Conservation (phyloP, 1,140 invertebrate species). For the Trichogramma pretiosum region DNA sequence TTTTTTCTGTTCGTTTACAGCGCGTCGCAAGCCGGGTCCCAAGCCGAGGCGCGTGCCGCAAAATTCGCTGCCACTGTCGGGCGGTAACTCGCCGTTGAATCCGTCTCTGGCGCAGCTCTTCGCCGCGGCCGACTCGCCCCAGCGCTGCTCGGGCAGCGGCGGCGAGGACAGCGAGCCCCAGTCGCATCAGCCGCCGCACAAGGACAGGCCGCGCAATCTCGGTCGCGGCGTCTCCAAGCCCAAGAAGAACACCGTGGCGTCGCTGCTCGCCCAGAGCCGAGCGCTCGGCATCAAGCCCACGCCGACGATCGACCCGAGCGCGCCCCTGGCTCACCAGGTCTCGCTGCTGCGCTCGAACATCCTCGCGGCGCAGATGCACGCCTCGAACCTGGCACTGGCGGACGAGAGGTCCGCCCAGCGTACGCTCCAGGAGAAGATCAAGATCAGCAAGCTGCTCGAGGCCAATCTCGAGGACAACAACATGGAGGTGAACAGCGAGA, state of each 20-base stretch:
- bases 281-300: slow-evolving; percentile 63
- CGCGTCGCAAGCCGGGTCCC: slow-evolving; percentile 62
- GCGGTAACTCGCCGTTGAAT: slow-evolving; percentile 46
- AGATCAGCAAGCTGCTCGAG: slow-evolving; percentile 50
- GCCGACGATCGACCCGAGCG: slow-evolving; percentile 49
- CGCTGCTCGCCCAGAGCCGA: slow-evolving; percentile 71
- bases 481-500: slow-evolving; percentile 45
- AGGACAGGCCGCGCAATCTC: slow-evolving; percentile 69
- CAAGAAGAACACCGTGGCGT: slow-evolving; percentile 86
- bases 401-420: slow-evolving; percentile 43
- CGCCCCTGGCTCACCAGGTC: slow-evolving; percentile 51
- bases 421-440: slow-evolving; percentile 52
- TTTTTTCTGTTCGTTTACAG: slow-evolving; percentile 31
- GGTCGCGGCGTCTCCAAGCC: slow-evolving; percentile 77
- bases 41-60: slow-evolving; percentile 60
- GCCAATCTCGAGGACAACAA: slow-evolving; percentile 48
- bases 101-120: slow-evolving; percentile 49
- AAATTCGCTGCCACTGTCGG: slow-evolving; percentile 44
- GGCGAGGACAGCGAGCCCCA: slow-evolving; percentile 62
- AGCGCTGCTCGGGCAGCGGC: slow-evolving; percentile 51
- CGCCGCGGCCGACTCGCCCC: slow-evolving; percentile 49
- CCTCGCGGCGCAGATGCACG: slow-evolving; percentile 49
- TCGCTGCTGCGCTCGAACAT: slow-evolving; percentile 53
- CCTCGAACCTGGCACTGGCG: slow-evolving; percentile 30
- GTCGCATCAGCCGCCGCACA: slow-evolving; percentile 28